phyloP scores from a whole-genome alignment of 2,113 vertebrate genomes.

The Onychostoma macrolepis region DNA sequence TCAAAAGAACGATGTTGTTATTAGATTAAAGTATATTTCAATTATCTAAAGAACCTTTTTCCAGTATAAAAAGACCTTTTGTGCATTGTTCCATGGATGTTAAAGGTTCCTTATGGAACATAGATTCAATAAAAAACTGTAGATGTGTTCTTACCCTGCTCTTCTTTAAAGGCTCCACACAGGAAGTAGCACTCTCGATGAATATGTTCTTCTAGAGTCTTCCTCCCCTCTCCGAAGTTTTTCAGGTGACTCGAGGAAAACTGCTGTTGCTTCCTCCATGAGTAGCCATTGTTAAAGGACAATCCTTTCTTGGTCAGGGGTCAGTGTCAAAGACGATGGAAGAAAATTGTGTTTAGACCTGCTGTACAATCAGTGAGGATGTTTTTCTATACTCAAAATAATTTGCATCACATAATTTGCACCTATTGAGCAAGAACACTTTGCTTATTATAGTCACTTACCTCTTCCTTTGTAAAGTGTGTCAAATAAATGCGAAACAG shows the following conservation, averaged over 20 bases:
- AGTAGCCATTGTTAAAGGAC: slow-evolving; percentile 55
- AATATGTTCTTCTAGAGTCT: slow-evolving; percentile 69
- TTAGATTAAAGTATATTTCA: background rate
- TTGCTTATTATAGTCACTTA: slow-evolving; percentile 31
- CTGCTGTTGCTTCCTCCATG: slow-evolving; percentile 72
- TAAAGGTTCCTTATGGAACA: background rate
- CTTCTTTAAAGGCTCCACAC: slow-evolving; percentile 59
- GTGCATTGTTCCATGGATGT: background rate
- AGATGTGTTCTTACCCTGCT: slow-evolving; percentile 66
- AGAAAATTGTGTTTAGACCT: background rate
- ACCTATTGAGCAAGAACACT: background rate
- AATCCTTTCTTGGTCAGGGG: slow-evolving; percentile 53
- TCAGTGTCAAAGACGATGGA: background rate
- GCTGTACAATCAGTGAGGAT: background rate
- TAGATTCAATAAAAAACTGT: background rate
- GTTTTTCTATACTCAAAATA: background rate
- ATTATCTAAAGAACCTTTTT: background rate
- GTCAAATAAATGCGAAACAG: background rate
- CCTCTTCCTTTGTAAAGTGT: slow-evolving; percentile 60
- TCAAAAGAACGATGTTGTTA: background rate
- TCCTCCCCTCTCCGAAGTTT: slow-evolving; percentile 74
- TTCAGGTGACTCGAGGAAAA: slow-evolving; percentile 68
- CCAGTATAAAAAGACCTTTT: background rate
- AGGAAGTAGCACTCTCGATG: slow-evolving; percentile 70
- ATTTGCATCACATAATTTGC: no score